Conservation (phyloP, 2,888 invertebrate genomes). For the Drosophila paramelanica region DNA sequence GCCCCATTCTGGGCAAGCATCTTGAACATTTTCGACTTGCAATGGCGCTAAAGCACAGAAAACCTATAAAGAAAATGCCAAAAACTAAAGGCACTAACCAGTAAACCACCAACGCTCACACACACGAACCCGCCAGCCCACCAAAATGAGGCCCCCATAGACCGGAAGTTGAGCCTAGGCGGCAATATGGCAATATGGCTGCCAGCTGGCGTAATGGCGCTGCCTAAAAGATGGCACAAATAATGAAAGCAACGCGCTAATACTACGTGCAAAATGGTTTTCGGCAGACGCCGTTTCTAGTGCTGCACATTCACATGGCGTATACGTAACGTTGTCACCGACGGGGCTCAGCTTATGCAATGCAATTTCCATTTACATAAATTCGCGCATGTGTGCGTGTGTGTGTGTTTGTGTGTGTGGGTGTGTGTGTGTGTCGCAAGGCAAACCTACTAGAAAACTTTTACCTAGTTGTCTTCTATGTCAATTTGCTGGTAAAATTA, state of each 20-base stretch:
- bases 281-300: slow-evolving; percentile 36
- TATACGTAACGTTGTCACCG: slow-evolving; percentile 64
- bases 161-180: slow-evolving; percentile 47
- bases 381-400: slow-evolving; percentile 52
- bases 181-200: slow-evolving; percentile 56
- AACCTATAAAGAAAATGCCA: slow-evolving; percentile 73
- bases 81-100: slow-evolving; percentile 59
- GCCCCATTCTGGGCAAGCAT: slow-evolving; percentile 26
- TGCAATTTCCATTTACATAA: slow-evolving; percentile 78
- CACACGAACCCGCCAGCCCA: not conserved
- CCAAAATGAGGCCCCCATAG: slow-evolving; percentile 33
- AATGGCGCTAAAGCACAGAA: slow-evolving; percentile 44
- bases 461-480: slow-evolving; percentile 74
- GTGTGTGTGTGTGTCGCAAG: slow-evolving; percentile 21
- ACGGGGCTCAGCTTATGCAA: slow-evolving; percentile 57
- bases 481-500: slow-evolving; percentile 78
- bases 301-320: slow-evolving; percentile 67
- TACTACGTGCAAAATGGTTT: slow-evolving; percentile 79
- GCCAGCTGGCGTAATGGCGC: slow-evolving; percentile 44
- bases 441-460: slow-evolving; percentile 52
- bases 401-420: slow-evolving; percentile 26
- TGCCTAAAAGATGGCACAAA: slow-evolving; percentile 63
- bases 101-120: not conserved
- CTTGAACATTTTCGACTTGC: slow-evolving; percentile 37
- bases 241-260: slow-evolving; percentile 76